Evolutionary conservation across 2,797 vertebrate species (phyloP), one percentile per base, ranked within the genome.

Genomic region (Sebastiscus tertius): DNA sequence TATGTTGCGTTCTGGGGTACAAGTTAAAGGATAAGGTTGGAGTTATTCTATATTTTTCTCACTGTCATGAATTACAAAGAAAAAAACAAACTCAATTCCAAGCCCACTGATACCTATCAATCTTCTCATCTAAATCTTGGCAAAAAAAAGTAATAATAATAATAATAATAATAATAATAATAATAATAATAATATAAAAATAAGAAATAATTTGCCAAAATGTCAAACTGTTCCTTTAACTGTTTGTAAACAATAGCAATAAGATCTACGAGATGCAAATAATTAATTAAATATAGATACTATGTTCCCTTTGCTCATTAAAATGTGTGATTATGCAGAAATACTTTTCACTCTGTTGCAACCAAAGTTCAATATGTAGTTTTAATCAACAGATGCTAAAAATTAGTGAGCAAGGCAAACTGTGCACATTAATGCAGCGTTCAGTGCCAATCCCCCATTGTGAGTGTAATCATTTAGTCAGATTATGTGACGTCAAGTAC

Each of bases 401-500:
- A 20, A 52, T n/a, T 1, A n/a, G 49, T 52, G 18, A n/a, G 22
- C 49, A n/a, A 54, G 20, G 49, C 31, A 56, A 29, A 61, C 20
- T 61, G n/a, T 24, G 69, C 12, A 60, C 39, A 75, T 63, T 63
- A 62, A 56, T 56, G 26, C 56, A 34, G 58, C 26, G 33, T 26
- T 59, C 27, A 71, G 42, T 33, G 42, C 31, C 42, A 33, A 67
- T 68, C 62, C 63, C 18, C 27, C 46, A 2, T 46, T 55, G 24
- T 34, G 24, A 64, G 33, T 54, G 29, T 29, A 71, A 81, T 68
- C 36, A 52, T 76, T 67, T 29, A 39, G 39, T 60, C 36, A 59
- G 68, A 68, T 77, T 82, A 76, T 61, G 69, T 52, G 10, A 42
- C 14, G 39, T 16, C 16, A 66, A 65, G 26, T 36, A 55, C 42